Conservation (phyloP, 35 echinoderm and acorn worm species). For the Amphiura filiformis region DNA sequence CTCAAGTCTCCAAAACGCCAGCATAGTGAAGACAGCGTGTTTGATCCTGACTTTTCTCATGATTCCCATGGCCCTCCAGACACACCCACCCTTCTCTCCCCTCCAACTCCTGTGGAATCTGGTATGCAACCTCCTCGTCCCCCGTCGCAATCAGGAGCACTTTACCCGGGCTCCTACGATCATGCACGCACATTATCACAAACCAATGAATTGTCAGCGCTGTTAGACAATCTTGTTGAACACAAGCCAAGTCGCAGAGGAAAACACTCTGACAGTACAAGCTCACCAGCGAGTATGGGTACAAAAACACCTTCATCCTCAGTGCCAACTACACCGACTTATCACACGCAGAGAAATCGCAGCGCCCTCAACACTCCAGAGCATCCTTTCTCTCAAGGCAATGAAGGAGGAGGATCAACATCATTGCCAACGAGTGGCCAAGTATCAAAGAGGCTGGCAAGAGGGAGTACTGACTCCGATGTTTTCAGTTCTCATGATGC, state of each 20-base stretch:
- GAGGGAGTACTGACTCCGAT: neutral
- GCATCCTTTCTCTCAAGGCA: slow-evolving; percentile 21
- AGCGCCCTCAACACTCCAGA: slow-evolving; percentile 49
- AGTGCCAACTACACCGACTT: slow-evolving; percentile 46
- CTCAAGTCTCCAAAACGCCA: slow-evolving; percentile 67
- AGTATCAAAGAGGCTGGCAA: neutral
- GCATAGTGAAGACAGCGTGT: slow-evolving; percentile 46
- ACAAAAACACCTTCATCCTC: slow-evolving; percentile 26
- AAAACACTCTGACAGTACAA: slow-evolving; percentile 66
- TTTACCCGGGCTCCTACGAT: slow-evolving; percentile 16
- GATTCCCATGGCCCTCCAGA: neutral
- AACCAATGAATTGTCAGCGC: slow-evolving; percentile 38
- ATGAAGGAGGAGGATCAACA: neutral
- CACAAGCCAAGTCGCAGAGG: slow-evolving; percentile 31
- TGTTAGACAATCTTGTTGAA: slow-evolving; percentile 45
- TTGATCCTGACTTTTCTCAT: slow-evolving; percentile 26
- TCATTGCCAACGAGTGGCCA: slow-evolving; percentile 6
- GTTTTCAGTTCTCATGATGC: slow-evolving; percentile 28
- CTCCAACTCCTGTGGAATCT: neutral
- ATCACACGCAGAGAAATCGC: neutral
- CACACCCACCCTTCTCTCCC: neutral
- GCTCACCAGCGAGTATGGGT: slow-evolving; percentile 57
- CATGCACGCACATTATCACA: slow-evolving; percentile 37
- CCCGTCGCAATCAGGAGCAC: neutral
- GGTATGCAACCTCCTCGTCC: slow-evolving; percentile 4